phyloP scores from a whole-genome alignment of 2,113 vertebrate genomes.

The Phylloscopus whistleri region DNA sequence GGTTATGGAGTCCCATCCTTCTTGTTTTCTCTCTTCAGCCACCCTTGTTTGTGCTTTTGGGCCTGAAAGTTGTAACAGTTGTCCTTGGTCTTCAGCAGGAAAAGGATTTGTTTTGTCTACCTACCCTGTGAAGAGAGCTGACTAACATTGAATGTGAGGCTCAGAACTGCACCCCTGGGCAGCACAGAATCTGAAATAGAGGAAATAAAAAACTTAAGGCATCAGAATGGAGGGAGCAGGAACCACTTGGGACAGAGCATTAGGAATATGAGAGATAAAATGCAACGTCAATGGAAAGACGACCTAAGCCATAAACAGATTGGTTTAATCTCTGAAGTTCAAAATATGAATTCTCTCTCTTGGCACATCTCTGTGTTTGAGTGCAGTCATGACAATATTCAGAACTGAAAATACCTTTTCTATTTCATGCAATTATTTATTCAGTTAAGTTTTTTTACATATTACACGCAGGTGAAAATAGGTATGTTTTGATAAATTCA shows the following conservation, averaged over 20 bases:
- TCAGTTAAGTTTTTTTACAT: fast-evolving
- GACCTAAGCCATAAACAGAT: neutral
- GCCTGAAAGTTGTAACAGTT: too few species aligned
- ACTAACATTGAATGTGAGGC: neutral
- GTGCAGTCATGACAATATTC: neutral
- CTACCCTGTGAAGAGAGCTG: neutral
- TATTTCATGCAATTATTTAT: neutral
- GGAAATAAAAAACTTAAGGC: neutral
- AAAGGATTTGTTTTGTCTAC: neutral
- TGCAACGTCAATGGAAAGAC: neutral
- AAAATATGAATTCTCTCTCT: neutral
- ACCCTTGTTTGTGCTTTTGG: too few species aligned
- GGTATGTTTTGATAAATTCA: neutral
- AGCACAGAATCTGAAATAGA: neutral
- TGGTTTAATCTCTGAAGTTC: neutral
- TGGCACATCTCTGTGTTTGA: neutral
- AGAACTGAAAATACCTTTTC: neutral
- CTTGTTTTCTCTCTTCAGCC: too few species aligned
- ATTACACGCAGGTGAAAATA: neutral
- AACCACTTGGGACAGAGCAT: neutral
- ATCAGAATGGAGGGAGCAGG: neutral
- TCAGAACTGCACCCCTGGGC: neutral
- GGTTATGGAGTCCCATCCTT: too few species aligned
- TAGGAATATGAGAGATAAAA: neutral
- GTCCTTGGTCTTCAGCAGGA: neutral